These are phyloP conservation scores for Rhynchonycteris naso DNA, from an alignment of 2,797 vertebrate genomes.

Conservation along the genomic window DNA sequence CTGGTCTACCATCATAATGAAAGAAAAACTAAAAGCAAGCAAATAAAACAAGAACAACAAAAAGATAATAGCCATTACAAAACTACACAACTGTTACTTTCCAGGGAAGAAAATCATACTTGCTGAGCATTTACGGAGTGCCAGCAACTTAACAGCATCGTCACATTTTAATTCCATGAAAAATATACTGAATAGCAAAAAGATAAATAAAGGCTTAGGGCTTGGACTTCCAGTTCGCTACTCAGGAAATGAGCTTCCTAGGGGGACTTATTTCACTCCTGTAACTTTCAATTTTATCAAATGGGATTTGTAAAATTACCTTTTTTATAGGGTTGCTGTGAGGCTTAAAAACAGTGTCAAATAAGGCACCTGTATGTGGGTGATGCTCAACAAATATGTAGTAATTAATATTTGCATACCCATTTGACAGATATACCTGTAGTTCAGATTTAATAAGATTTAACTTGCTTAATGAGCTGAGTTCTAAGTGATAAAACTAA, in stretches of 20 bases:
- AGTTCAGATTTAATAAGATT: background rate
- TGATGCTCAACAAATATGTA: background rate
- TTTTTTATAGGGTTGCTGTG: background rate
- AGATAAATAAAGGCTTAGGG: background rate
- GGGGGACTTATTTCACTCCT: background rate
- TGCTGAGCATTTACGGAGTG: background rate
- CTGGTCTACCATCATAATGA: background rate
- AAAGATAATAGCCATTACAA: background rate
- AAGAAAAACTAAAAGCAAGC: background rate
- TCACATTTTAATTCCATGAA: slow-evolving; percentile 8
- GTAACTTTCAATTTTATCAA: background rate
- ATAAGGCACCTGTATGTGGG: background rate
- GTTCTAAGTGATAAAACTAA: background rate
- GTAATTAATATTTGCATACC: background rate
- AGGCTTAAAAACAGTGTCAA: background rate
- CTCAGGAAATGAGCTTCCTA: background rate
- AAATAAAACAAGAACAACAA: background rate
- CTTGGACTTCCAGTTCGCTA: background rate
- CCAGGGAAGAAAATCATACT: background rate
- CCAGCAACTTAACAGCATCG: background rate
- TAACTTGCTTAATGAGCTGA: background rate
- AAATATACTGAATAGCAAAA: background rate
- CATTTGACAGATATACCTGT: background rate
- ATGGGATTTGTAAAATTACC: background rate
- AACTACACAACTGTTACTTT: background rate